Conservation (phyloP, 2,888 invertebrate genomes). For the Pollenia griseotomentosa region DNA sequence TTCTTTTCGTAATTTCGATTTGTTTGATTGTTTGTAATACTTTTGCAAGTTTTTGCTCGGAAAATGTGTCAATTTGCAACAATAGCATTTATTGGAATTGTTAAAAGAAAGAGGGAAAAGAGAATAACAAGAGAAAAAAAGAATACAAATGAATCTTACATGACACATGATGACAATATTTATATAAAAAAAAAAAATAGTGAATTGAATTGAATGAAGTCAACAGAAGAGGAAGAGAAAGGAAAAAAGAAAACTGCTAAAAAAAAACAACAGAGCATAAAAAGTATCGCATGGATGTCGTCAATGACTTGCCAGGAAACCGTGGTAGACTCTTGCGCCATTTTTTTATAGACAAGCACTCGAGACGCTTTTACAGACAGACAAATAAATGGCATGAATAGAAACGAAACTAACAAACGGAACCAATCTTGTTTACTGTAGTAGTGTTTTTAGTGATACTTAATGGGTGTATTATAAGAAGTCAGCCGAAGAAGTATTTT, state of each 20-base stretch:
- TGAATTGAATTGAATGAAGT: slow-evolving; percentile 28
- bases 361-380: slow-evolving; percentile 25
- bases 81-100: slow-evolving; percentile 61
- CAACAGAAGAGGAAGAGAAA: not conserved
- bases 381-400: slow-evolving; percentile 35
- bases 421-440: slow-evolving; percentile 35
- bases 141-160: slow-evolving; percentile 39
- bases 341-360: not conserved
- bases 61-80: slow-evolving; percentile 69
- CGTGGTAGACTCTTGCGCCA: not conserved
- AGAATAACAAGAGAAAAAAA: not conserved
- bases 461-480: not conserved
- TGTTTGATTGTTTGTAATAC: slow-evolving; percentile 48
- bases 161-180: slow-evolving; percentile 60
- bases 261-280: slow-evolving; percentile 22
- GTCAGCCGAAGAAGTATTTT: not conserved
- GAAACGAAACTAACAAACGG: slow-evolving; percentile 11
- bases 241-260: not conserved
- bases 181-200: slow-evolving; percentile 44
- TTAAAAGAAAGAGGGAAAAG: not conserved
- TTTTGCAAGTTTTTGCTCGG: slow-evolving; percentile 50
- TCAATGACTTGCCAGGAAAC: slow-evolving; percentile 38
- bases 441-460: slow-evolving; percentile 20
- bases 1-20: slow-evolving; percentile 32
- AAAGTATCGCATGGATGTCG: not conserved